Percentiles rank a stretch among this genome's conserved stretches.
Evolutionary conservation across 2,797 vertebrate species (phyloP).

Genomic region (Philypnodon macrostomus): DNA sequence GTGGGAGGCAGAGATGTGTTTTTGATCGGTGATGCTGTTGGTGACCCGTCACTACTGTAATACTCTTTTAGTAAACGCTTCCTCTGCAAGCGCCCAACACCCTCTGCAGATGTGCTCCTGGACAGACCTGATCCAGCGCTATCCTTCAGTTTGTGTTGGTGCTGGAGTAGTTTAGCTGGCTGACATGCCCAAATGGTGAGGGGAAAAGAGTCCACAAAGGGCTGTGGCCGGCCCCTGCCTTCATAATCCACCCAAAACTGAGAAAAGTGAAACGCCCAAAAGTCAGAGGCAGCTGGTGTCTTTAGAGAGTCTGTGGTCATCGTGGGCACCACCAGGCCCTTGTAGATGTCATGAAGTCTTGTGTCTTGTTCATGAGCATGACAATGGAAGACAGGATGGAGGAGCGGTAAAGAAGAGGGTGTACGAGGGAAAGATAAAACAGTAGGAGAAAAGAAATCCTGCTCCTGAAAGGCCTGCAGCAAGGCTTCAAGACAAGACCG

Average conservation of each 20-base stretch:
- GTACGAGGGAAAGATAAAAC: constrained; percentile 82
- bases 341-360: constrained; percentile 89
- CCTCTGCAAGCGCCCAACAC: constrained; percentile 82
- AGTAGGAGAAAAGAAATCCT: constrained; percentile 84
- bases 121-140: constrained; percentile 64
- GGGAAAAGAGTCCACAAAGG: constrained; percentile 94
- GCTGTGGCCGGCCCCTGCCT: constrained; percentile 88
- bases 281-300: constrained; percentile 86
- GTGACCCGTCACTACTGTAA: constrained; percentile 79
- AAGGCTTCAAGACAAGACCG: constrained; percentile 90
- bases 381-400: constrained; percentile 85
- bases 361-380: constrained; percentile 95
- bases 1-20: constrained; percentile 39
- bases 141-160: constrained; percentile 75
- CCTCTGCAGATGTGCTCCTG: constrained; percentile 85
- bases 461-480: constrained; percentile 90
- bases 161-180: constrained; percentile 81
- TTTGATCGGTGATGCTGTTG: constrained; percentile 37
- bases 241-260: constrained; percentile 99
- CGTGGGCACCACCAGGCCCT: constrained; percentile 81
- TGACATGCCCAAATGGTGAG: constrained; percentile 93
- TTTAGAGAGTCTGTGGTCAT: constrained; percentile 84
- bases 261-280: constrained; percentile 93
- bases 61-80: constrained; percentile 92
- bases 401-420: constrained; percentile 71